Conservation (phyloP, 2,888 invertebrate genomes). For the Drosophila pseudotalamancana region DNA sequence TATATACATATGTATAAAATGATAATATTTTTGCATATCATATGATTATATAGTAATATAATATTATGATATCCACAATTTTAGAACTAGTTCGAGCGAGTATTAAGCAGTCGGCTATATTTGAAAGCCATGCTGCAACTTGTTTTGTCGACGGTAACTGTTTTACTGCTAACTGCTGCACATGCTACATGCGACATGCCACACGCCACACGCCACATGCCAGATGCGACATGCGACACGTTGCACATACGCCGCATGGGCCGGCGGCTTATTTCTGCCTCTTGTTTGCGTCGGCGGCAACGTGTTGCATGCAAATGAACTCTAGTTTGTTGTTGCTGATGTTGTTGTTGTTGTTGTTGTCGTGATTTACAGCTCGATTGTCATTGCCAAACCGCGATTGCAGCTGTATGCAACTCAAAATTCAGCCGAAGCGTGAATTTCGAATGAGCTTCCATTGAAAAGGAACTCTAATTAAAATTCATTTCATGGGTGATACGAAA, state of each 20-base stretch:
- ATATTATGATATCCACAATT: not conserved
- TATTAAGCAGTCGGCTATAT: not conserved
- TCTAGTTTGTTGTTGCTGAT: constrained; percentile 1
- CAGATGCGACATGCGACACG: constrained; percentile 51
- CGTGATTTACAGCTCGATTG: constrained; percentile 69
- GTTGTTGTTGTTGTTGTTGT: constrained; percentile 17
- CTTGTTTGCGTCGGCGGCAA: constrained; percentile 58
- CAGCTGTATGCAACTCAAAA: constrained; percentile 12
- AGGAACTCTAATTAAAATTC: constrained; percentile 29
- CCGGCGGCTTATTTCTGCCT: constrained; percentile 5
- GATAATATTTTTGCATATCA: too few relatives aligned
- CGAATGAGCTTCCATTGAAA: constrained; percentile 2
- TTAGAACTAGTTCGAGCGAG: too few relatives aligned
- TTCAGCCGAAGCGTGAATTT: constrained; percentile 1
- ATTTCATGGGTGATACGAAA: not conserved
- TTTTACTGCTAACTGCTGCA: constrained; percentile 37
- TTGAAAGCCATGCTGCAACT: too few relatives aligned
- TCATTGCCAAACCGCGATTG: constrained; percentile 35
- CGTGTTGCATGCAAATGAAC: constrained; percentile 80
- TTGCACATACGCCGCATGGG: constrained; percentile 60
- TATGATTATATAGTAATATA: too few relatives aligned
- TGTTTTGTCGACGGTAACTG: constrained; percentile 33
- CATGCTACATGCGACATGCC: constrained; percentile 25
- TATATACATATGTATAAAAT: too few relatives aligned
- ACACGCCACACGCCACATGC: constrained; percentile 33